Evolutionary conservation across 2,888 invertebrate genomes (phyloP).

Genomic region (Nipponacmea schrenckii): DNA sequence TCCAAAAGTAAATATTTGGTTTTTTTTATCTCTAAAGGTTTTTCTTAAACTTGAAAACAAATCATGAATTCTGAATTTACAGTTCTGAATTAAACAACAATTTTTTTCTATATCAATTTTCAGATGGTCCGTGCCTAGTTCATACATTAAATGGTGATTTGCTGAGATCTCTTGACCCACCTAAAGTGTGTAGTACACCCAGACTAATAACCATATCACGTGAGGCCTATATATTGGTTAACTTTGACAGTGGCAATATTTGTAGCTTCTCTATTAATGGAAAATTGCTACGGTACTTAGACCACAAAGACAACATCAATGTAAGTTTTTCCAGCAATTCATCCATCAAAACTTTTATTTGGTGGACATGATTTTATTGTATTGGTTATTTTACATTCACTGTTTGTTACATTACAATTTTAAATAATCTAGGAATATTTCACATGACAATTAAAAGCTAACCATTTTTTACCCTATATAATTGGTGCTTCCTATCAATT

Average conservation of each 20-base stretch:
- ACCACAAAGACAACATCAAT: constrained; percentile 94
- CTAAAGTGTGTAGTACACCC: constrained; percentile 76
- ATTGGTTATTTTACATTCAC: too few relatives aligned
- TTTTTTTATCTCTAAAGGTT: not conserved
- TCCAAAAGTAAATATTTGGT: constrained; percentile 74
- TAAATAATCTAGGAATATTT: not conserved
- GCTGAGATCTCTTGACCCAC: constrained; percentile 87
- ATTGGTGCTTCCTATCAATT: too few relatives aligned
- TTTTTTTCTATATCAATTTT: constrained; percentile 24
- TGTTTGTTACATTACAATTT: too few relatives aligned
- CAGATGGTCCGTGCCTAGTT: constrained; percentile 94
- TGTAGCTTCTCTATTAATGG: constrained; percentile 96
- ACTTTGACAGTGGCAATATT: constrained; percentile 89
- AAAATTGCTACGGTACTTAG: constrained; percentile 85
- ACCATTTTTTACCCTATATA: too few relatives aligned
- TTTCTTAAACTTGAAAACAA: too few relatives aligned
- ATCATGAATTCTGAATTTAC: not conserved
- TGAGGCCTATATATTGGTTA: constrained; percentile 94
- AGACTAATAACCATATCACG: constrained; percentile 91
- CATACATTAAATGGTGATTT: constrained; percentile 98
- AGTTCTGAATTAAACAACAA: too few relatives aligned
- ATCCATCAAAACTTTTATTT: not conserved
- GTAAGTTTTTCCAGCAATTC: constrained; percentile 70
- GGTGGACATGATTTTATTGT: not conserved
- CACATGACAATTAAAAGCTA: not conserved